Conservation (phyloP, 2,797 vertebrate genomes). For the Borostomias antarcticus region DNA sequence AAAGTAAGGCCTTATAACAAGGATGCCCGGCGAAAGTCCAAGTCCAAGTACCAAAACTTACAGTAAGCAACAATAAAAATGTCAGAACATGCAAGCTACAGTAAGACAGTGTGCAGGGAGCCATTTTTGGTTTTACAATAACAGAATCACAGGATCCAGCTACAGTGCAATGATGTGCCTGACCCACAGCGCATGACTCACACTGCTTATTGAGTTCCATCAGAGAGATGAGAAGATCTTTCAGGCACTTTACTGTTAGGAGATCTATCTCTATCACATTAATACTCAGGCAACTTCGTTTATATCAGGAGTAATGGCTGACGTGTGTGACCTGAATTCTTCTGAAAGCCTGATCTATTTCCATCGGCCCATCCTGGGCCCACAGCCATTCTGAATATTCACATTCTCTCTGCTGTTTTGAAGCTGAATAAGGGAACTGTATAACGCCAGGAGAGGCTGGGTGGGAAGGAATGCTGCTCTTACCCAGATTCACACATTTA, state of each 20-base stretch:
- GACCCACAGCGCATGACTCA: slow-evolving; percentile 11
- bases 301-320: slow-evolving; percentile 15
- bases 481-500: slow-evolving; percentile 36
- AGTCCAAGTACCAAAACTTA: neutral
- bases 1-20: too few relatives aligned
- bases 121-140: neutral
- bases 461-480: slow-evolving; percentile 16
- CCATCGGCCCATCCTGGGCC: slow-evolving; percentile 3
- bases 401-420: slow-evolving; percentile 35
- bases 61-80: too few relatives aligned
- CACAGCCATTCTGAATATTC: slow-evolving; percentile 49
- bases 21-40: neutral
- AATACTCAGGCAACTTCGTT: slow-evolving; percentile 32
- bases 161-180: neutral
- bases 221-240: slow-evolving; percentile 14
- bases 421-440: slow-evolving; percentile 24
- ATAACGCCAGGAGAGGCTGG: neutral
- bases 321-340: slow-evolving; percentile 20
- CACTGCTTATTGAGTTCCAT: slow-evolving; percentile 5
- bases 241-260: slow-evolving; percentile 32
- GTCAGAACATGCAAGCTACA: too few relatives aligned
- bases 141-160: neutral
- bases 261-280: slow-evolving; percentile 34
- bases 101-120: too few relatives aligned
- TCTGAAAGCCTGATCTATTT: neutral